These are phyloP conservation scores for Drosophila lini DNA, from an alignment of 1,140 invertebrate species.

Conservation along the genomic window DNA sequence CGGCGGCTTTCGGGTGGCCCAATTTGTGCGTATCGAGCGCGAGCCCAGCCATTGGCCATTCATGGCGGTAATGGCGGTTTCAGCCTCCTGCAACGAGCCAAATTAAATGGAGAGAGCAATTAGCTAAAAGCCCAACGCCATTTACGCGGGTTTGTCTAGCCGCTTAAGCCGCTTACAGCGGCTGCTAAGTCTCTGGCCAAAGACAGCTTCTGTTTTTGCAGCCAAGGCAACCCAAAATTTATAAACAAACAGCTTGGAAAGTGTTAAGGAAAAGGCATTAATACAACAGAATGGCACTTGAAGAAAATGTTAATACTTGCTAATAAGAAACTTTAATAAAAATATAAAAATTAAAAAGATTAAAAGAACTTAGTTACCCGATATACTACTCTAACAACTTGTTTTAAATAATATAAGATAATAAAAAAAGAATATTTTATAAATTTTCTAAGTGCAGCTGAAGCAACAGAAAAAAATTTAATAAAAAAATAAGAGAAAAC, in stretches of 20 bases:
- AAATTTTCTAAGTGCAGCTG: constrained; percentile 15
- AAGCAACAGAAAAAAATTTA: constrained; percentile 17
- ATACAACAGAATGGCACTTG: constrained; percentile 8
- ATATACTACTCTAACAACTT: neutral
- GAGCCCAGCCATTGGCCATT: constrained; percentile 99
- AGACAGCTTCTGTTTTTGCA: constrained; percentile 17
- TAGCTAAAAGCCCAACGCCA: constrained; percentile 73
- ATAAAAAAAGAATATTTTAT: neutral
- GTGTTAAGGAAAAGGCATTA: constrained; percentile 61
- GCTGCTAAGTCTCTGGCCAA: constrained; percentile 30
- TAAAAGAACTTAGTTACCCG: too few relatives aligned
- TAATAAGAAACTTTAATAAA: too few relatives aligned
- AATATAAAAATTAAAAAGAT: fast-evolving
- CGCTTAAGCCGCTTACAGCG: constrained; percentile 71
- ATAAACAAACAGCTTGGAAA: constrained; percentile 77
- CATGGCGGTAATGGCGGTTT: constrained; percentile 98
- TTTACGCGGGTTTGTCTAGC: constrained; percentile 73
- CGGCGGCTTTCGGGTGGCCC: constrained; percentile 98
- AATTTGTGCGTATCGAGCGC: constrained; percentile 98
- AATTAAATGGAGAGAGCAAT: constrained; percentile 72
- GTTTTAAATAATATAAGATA: too few relatives aligned
- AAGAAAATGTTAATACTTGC: neutral
- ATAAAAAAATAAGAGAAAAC: constrained; percentile 36
- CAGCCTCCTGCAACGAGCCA: constrained; percentile 93
- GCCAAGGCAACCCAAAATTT: constrained; percentile 31